Base-by-base conservation (phyloP, 2,797 vertebrate genomes). In the Philypnodon macrostomus region DNA sequence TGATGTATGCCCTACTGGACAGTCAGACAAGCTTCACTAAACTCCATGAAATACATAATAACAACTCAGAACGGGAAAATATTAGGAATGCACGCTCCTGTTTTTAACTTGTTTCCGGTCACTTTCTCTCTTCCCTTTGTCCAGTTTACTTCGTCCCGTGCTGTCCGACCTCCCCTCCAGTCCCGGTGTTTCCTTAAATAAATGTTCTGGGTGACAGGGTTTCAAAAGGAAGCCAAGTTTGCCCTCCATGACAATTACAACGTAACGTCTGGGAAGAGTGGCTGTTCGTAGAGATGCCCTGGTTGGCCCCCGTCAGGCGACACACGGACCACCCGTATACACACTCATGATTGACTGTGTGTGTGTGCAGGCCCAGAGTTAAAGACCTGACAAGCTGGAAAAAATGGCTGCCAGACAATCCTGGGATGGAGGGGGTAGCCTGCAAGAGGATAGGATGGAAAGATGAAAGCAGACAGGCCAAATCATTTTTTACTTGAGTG, bases 181-280 rank as follows among this genome's bases (percentile, higher is more conserved):
- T 12, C 51, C 45, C 49, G 69, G 63, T 47, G 50, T 75, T 81
- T 85, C 74, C 77, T 70, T 82, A 79, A 85, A 83, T 86, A 85
- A 86, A 85, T 77, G 75, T 82, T 86, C 69, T 82, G 80, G 73
- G 75, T 44, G 47, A 77, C 63, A 55, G 79, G 74, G 67, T 81
- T 85, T 83, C 80, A 84, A 85, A 79, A 75, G 80, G 75, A 85
- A 71, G 57, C 67, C 48, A 63, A 79, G 77, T 75, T 87, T 75
- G 40, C 77, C 75, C 66, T 81, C 67, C 55, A 72, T 67, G 71
- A 81, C 79, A 68, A 70, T 81, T 79, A 80, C 65, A 72, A 68
- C 67, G 10, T 70, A 54, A n/a, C n/a, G 70, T 60, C 67, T 61
- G 67, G 68, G 54, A 78, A 77, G 69, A 52, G 60, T 51, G 42